These are phyloP conservation scores for Andricus grossulariae DNA, from an alignment of 1,140 invertebrate genomes.

Conservation along the genomic window DNA sequence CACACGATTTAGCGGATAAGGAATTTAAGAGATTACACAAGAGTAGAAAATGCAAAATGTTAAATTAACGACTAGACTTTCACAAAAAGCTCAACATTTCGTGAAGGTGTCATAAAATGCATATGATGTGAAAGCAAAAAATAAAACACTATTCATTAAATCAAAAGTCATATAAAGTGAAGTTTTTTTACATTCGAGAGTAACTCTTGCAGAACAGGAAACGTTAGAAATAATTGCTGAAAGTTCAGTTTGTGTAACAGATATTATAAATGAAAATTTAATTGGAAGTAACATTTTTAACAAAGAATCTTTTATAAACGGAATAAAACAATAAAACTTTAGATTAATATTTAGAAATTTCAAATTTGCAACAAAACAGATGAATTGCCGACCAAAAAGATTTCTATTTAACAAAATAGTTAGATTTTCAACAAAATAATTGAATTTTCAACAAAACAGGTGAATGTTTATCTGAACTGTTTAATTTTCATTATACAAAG, in stretches of 20 bases:
- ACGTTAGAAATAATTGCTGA: not conserved
- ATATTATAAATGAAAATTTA: too few relatives aligned
- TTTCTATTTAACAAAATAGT: too few relatives aligned
- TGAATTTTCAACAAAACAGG: too few relatives aligned
- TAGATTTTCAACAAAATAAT: too few relatives aligned
- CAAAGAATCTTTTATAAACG: too few relatives aligned
- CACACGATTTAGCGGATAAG: slow-evolving; percentile 1
- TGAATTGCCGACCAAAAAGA: too few relatives aligned
- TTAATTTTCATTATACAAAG: too few relatives aligned
- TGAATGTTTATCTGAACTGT: too few relatives aligned
- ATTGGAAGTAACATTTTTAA: too few relatives aligned
- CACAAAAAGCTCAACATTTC: not conserved
- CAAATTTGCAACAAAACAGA: too few relatives aligned
- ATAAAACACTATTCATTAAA: not conserved
- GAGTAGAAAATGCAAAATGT: slow-evolving; percentile 25
- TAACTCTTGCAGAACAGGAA: slow-evolving; percentile 20
- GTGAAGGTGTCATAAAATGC: not conserved
- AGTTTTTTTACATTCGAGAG: slow-evolving; percentile 21
- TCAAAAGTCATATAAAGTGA: not conserved
- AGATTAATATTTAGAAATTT: too few relatives aligned
- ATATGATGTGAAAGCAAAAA: slow-evolving; percentile 25
- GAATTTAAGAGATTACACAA: not conserved
- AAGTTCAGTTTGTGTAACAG: not conserved
- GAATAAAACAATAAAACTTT: too few relatives aligned
- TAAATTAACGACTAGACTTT: not conserved